A percentile compares a stretch with the other conserved stretches of the same genome.
phyloP scores from a whole-genome alignment of 2,113 vertebrate genomes.

The Ptyas mucosa region DNA sequence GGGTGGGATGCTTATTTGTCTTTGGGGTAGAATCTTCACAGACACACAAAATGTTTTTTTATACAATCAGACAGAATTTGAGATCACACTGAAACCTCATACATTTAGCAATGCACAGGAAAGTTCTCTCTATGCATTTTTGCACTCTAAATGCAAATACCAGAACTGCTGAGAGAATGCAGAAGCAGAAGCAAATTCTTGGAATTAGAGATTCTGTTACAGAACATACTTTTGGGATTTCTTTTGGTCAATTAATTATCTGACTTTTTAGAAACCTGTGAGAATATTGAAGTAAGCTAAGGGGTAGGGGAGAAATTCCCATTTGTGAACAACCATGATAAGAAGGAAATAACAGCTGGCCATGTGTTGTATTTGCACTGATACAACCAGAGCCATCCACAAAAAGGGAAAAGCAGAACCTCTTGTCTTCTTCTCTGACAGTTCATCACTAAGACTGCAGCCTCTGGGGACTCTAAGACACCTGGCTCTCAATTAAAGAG shows the following conservation, averaged over 20 bases:
- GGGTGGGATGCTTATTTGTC: not conserved
- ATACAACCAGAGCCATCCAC: conserved; percentile 19
- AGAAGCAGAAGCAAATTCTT: not conserved
- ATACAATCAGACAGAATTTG: not conserved
- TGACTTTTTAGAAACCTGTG: not conserved
- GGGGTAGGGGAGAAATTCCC: conserved; percentile 14
- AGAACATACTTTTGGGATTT: accelerated
- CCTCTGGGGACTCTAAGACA: conserved; percentile 31
- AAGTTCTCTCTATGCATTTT: not conserved
- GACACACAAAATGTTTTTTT: not conserved
- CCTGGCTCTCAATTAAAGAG: conserved; percentile 57
- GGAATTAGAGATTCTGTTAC: not conserved
- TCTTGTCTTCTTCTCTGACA: conserved; percentile 27
- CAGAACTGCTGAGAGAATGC: not conserved
- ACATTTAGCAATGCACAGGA: not conserved
- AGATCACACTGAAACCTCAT: not conserved
- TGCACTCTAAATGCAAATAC: not conserved
- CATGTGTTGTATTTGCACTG: not conserved
- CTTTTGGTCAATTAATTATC: not conserved
- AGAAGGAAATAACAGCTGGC: not conserved
- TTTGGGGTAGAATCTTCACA: not conserved
- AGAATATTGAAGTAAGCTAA: accelerated
- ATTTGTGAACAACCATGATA: not conserved
- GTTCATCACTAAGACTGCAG: not conserved
- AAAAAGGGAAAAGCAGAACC: not conserved